These are phyloP conservation scores for Girardinichthys multiradiatus DNA, from an alignment of 2,113 vertebrate genomes.

Conservation along the genomic window DNA sequence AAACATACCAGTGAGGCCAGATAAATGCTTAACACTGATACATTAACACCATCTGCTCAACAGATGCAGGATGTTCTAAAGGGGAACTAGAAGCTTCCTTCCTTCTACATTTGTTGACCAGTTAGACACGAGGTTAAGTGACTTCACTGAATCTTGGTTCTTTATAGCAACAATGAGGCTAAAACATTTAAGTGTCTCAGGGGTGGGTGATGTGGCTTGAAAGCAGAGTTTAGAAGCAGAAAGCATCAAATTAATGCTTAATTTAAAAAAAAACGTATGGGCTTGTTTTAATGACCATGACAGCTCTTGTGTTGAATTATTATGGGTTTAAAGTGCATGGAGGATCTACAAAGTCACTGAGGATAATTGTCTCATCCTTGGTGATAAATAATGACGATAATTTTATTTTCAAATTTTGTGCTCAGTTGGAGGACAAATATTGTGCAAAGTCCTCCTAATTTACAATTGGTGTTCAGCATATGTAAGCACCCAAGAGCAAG, in stretches of 20 bases:
- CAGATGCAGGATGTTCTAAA: neutral
- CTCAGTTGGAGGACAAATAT: slow-evolving; percentile 25
- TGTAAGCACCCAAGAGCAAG: neutral
- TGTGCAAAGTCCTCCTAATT: slow-evolving; percentile 8
- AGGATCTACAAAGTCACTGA: slow-evolving; percentile 20
- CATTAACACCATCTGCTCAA: neutral
- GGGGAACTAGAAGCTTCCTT: neutral
- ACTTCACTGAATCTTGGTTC: slow-evolving; percentile 2
- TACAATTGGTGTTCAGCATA: neutral
- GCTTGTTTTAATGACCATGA: slow-evolving; percentile 16
- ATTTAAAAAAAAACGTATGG: slow-evolving; percentile 17
- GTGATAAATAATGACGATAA: slow-evolving; percentile 36
- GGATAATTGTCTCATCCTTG: slow-evolving; percentile 21
- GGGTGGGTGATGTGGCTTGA: neutral
- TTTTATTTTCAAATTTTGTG: neutral
- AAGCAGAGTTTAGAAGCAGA: slow-evolving; percentile 1
- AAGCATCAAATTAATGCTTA: neutral
- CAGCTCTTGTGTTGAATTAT: slow-evolving; percentile 33
- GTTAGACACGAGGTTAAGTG: neutral
- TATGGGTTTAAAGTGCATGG: slow-evolving; percentile 12
- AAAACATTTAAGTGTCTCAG: neutral
- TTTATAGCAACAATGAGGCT: neutral
- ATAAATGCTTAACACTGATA: neutral
- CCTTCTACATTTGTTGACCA: no score
- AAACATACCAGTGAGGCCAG: neutral